A percentile compares a stretch with the other conserved stretches of the same genome.
Evolutionary conservation across 1,140 invertebrate genomes (phyloP).

Genomic region (Lepidurus apus): DNA sequence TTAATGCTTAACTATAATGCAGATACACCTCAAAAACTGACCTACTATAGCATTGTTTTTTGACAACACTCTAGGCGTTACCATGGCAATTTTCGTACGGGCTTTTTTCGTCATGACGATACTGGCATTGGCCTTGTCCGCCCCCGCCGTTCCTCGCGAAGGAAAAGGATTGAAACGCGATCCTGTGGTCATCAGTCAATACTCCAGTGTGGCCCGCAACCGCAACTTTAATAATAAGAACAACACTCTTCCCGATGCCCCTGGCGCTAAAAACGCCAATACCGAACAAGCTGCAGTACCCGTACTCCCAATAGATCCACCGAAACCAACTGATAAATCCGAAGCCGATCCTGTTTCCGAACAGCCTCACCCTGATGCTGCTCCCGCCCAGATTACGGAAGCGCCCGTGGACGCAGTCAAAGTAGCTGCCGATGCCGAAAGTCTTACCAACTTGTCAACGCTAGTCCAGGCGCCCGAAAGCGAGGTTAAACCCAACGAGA

Average conservation of each 20-base stretch:
- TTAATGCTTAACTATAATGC: not conserved
- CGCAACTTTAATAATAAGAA: not conserved
- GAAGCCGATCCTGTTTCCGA: not conserved
- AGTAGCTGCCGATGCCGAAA: not conserved
- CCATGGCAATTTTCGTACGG: slow-evolving; percentile 9
- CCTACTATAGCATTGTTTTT: not conserved
- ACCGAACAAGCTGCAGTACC: not conserved
- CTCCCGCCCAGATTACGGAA: not conserved
- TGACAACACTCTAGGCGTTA: not conserved
- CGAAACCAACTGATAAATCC: not conserved
- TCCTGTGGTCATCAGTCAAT: slow-evolving; percentile 1
- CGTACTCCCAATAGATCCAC: not conserved
- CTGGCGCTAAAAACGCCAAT: not conserved
- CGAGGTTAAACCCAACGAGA: too few relatives aligned
- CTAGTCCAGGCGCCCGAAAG: too few relatives aligned
- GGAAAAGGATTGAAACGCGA: not conserved
- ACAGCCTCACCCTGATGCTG: not conserved
- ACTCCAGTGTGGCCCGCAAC: not conserved
- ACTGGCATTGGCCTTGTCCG: not conserved
- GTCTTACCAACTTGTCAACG: not conserved
- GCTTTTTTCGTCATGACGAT: not conserved
- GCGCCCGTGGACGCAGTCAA: not conserved
- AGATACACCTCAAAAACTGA: too few relatives aligned
- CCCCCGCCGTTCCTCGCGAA: not conserved
- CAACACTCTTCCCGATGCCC: not conserved